phyloP scores from a whole-genome alignment of 1,140 invertebrate species.

The Amphibalanus amphitrite region DNA sequence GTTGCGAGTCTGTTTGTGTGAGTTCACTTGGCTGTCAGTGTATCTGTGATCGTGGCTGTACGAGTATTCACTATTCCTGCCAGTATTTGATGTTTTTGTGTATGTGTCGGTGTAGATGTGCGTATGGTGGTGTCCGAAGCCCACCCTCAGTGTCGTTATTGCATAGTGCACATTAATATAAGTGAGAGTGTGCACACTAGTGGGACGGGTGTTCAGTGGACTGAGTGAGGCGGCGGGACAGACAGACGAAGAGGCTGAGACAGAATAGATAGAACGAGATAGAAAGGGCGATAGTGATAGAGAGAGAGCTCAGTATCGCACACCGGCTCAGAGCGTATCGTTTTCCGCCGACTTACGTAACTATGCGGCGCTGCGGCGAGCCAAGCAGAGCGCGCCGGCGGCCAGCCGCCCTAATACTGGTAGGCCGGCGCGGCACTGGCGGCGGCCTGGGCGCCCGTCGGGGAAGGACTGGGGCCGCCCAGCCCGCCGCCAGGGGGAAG shows the following conservation, averaged over 20 bases:
- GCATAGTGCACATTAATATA: too few species aligned
- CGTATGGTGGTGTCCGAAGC: too few species aligned
- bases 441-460: too few species aligned
- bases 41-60: neutral
- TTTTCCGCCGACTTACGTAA: constrained; percentile 1
- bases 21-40: neutral
- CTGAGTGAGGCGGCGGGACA: neutral
- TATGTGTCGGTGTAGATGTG: too few species aligned
- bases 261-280: too few species aligned
- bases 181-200: neutral
- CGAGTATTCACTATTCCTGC: too few species aligned
- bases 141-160: too few species aligned
- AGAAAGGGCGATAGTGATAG: neutral
- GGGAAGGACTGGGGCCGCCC: neutral
- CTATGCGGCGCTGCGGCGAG: neutral
- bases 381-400: neutral
- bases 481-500: neutral
- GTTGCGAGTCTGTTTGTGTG: too few species aligned
- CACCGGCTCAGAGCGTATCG: neutral
- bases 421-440: neutral
- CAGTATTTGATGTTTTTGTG: too few species aligned
- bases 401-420: neutral
- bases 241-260: too few species aligned
- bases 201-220: neutral
- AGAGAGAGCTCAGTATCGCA: neutral